Percentiles rank a stretch among this genome's conserved stretches.
phyloP scores from a whole-genome alignment of 2,797 vertebrate genomes.

The Phataginus tricuspis region DNA sequence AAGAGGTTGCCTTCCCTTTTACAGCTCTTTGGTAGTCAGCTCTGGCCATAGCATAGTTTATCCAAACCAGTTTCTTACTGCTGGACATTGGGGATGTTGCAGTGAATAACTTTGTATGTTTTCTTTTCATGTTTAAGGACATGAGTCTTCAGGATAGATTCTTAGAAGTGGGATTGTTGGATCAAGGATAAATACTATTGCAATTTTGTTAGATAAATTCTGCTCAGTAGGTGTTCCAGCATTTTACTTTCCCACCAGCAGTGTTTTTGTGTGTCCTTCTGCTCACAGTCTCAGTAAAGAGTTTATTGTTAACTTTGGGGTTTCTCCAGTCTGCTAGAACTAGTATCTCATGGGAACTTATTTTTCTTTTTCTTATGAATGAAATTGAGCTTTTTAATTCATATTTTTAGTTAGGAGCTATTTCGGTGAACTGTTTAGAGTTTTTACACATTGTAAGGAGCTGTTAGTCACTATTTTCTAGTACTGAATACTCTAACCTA shows the following conservation, averaged over 20 bases:
- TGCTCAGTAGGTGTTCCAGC: neutral
- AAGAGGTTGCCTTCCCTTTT: neutral
- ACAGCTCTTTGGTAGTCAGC: fast-evolving
- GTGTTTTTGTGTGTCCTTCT: neutral
- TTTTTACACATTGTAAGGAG: neutral
- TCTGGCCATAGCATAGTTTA: neutral
- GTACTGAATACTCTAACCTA: neutral
- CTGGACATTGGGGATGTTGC: neutral
- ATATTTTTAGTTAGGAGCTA: neutral
- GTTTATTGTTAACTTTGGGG: neutral
- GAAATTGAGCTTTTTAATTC: neutral
- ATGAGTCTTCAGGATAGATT: neutral
- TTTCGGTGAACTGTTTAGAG: neutral
- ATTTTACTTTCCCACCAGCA: neutral
- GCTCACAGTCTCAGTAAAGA: neutral
- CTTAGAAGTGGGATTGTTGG: neutral
- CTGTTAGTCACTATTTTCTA: neutral
- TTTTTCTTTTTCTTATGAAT: neutral
- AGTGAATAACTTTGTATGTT: neutral
- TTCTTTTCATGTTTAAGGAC: neutral
- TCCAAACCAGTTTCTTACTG: neutral
- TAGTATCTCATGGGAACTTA: neutral
- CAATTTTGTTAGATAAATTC: neutral
- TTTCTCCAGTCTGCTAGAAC: neutral
- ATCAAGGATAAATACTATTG: neutral